phyloP scores from a whole-genome alignment of 2,113 vertebrate genomes.

The Amblyopsis rosae region DNA sequence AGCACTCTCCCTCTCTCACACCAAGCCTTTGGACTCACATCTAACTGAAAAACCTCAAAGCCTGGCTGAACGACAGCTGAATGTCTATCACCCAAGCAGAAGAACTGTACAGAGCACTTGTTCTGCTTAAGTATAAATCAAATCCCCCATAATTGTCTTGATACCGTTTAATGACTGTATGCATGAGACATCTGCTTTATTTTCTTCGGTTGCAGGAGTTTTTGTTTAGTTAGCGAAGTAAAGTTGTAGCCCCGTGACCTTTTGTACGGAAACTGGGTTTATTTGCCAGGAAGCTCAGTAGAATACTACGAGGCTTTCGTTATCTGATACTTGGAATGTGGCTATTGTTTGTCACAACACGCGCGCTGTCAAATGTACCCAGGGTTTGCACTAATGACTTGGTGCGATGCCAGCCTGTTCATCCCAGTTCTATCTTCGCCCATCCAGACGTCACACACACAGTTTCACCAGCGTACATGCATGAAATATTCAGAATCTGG shows the following conservation, averaged over 20 bases:
- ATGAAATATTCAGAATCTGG: no score
- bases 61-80: slow-evolving; percentile 1
- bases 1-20: slow-evolving; percentile 22
- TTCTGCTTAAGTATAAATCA: not conserved
- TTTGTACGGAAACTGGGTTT: not conserved
- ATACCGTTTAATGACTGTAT: not conserved
- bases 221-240: not conserved
- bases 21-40: slow-evolving; percentile 8
- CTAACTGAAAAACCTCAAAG: not conserved
- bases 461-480: no score
- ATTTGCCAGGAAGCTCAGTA: not conserved
- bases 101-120: not conserved
- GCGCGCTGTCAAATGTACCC: not conserved
- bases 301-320: not conserved
- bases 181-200: not conserved
- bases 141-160: not conserved
- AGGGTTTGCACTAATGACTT: not conserved
- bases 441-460: not conserved
- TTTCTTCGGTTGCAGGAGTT: not conserved
- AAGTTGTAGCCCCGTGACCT: not conserved
- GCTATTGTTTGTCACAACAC: slow-evolving; percentile 1
- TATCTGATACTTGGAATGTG: not conserved
- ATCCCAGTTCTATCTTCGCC: not conserved
- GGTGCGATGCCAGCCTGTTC: slow-evolving; percentile 1
- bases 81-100: slow-evolving; percentile 16